Evolutionary conservation across 2,797 vertebrate species (phyloP).

Genomic region (Argentina silus): DNA sequence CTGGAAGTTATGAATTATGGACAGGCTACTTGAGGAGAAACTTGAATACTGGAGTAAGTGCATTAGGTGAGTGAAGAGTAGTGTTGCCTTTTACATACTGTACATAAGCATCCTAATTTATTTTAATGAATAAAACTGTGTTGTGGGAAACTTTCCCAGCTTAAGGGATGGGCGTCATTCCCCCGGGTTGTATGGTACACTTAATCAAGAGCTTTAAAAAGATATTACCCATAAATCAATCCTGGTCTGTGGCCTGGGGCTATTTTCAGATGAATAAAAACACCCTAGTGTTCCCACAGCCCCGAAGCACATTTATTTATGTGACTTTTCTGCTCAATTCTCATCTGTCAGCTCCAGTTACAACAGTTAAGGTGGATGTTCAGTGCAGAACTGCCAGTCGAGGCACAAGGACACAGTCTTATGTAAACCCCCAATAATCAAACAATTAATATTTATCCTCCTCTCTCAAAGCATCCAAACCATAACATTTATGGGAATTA

Average conservation of each 20-base stretch:
- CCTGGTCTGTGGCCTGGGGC: conserved; percentile 24
- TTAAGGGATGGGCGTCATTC: conserved; percentile 19
- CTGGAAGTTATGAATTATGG: conserved; percentile 21
- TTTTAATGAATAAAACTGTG: conserved; percentile 26
- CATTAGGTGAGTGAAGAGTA: conserved; percentile 24
- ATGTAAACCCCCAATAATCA: neutral
- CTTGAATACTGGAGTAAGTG: neutral
- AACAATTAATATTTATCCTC: neutral
- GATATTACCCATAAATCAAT: conserved; percentile 33
- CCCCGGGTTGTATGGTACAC: conserved; percentile 25
- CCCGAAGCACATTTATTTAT: conserved; percentile 21
- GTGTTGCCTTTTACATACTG: conserved; percentile 25
- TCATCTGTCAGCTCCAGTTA: conserved; percentile 34
- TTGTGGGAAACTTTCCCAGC: conserved; percentile 22
- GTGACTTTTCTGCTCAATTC: conserved; percentile 30
- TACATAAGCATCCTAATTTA: conserved; percentile 5
- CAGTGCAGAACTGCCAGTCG: conserved; percentile 9
- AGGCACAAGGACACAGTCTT: conserved; percentile 33
- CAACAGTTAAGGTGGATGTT: conserved; percentile 13
- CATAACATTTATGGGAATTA: no score
- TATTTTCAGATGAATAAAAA: conserved; percentile 34
- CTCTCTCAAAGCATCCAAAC: no score
- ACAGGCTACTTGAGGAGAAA: conserved; percentile 14
- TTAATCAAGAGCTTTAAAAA: conserved; percentile 7
- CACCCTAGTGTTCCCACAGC: conserved; percentile 6